Percentiles rank a stretch among this genome's conserved stretches.
Conservation (phyloP, 2,113 vertebrate genomes). For the Oxygymnocypris stewartii region DNA sequence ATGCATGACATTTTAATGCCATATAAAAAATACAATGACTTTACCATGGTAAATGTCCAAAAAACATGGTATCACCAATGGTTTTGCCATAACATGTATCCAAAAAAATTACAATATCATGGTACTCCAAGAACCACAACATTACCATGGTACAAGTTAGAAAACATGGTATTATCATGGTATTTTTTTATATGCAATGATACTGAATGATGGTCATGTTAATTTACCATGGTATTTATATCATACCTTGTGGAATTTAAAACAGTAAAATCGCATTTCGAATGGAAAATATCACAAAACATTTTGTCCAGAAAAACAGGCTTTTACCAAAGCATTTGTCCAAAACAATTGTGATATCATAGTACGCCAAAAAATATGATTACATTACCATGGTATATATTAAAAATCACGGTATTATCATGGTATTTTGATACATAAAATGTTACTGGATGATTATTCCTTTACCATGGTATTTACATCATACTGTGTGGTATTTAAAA, state of each 20-base stretch:
- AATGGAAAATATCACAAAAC: not conserved
- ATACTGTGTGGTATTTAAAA: not conserved
- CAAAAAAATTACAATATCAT: no score
- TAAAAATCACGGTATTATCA: not conserved
- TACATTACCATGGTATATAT: not conserved
- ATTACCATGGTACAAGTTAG: not conserved
- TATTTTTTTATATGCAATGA: not conserved
- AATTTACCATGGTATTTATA: not conserved
- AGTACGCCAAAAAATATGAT: not conserved
- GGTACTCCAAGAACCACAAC: no score
- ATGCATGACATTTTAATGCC: not conserved
- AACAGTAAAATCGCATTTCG: not conserved
- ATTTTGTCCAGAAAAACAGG: not conserved
- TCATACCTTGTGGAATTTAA: not conserved
- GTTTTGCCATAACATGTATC: no score
- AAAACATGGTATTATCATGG: not conserved
- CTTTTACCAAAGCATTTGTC: not conserved
- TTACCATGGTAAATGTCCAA: not conserved
- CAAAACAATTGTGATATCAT: not conserved
- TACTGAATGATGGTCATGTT: no score
- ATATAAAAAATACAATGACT: not conserved
- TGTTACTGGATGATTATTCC: not conserved
- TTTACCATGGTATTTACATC: not conserved
- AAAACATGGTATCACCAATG: not conserved
- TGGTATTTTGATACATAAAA: not conserved